A percentile compares a stretch with the other conserved stretches of the same genome.
Conservation (phyloP, 1,140 invertebrate species). For the Uloborus diversus region DNA sequence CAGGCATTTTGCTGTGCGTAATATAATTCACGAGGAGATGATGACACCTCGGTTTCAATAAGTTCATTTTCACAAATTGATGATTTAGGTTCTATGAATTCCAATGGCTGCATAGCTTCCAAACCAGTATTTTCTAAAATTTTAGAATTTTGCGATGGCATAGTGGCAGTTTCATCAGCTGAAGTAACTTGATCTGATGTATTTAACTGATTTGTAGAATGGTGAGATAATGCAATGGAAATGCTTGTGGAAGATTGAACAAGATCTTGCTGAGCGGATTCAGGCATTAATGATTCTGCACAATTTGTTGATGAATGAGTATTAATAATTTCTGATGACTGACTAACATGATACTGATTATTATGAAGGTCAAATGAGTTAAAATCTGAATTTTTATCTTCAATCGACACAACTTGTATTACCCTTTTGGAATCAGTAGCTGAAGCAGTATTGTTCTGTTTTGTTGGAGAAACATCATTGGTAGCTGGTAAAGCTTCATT, state of each 20-base stretch:
- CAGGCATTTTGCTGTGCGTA: background rate
- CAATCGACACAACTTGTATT: background rate
- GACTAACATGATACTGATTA: slow-evolving; percentile 25
- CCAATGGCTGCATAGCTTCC: background rate
- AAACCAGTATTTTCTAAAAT: slow-evolving; percentile 1
- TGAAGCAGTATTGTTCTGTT: background rate
- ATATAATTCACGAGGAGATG: slow-evolving; percentile 4
- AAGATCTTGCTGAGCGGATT: slow-evolving; percentile 30
- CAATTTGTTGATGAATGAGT: slow-evolving; percentile 13
- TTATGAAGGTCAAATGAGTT: background rate
- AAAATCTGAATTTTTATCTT: background rate
- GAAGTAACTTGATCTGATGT: slow-evolving; percentile 5
- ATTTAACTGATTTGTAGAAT: background rate
- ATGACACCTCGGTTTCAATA: slow-evolving; percentile 25
- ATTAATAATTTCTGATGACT: slow-evolving; percentile 33
- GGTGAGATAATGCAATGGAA: background rate
- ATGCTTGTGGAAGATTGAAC: slow-evolving; percentile 22
- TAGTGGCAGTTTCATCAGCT: slow-evolving; percentile 5
- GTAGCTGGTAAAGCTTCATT: background rate
- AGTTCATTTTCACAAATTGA: background rate
- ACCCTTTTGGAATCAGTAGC: background rate
- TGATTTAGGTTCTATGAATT: background rate
- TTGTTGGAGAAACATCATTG: background rate
- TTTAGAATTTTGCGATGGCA: background rate
- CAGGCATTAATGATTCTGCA: background rate